Conservation (phyloP, 2,113 vertebrate species). For the Lamprologus lemairii region DNA sequence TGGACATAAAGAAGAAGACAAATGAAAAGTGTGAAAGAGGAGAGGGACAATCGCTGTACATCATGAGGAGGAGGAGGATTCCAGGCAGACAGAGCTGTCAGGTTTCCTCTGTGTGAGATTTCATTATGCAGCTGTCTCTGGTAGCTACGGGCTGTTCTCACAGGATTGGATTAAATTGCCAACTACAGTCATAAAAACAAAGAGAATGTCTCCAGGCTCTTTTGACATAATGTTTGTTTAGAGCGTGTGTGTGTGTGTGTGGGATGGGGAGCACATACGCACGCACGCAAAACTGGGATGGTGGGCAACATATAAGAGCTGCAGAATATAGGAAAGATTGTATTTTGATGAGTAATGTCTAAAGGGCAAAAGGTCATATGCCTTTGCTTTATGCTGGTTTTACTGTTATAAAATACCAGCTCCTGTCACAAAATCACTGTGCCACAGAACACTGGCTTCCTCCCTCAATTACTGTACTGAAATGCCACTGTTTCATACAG, state of each 20-base stretch:
- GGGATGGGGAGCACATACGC: neutral
- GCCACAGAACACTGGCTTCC: neutral
- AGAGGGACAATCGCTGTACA: slow-evolving; percentile 10
- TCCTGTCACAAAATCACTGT: neutral
- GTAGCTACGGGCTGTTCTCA: slow-evolving; percentile 4
- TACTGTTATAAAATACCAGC: neutral
- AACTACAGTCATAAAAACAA: slow-evolving; percentile 23
- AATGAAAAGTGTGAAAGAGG: neutral
- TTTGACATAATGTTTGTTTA: slow-evolving; percentile 27
- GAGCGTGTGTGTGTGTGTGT: neutral
- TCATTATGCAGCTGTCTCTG: slow-evolving; percentile 51
- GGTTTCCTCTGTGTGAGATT: slow-evolving; percentile 42
- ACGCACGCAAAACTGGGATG: neutral
- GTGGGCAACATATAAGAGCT: neutral
- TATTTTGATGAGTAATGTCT: neutral
- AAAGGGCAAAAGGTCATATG: neutral
- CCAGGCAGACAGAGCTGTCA: slow-evolving; percentile 21
- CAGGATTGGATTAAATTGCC: slow-evolving; percentile 49
- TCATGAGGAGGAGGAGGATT: neutral
- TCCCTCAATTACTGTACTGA: neutral
- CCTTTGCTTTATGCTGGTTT: neutral
- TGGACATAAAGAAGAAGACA: neutral
- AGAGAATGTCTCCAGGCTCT: neutral
- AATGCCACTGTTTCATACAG: neutral
- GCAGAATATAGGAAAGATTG: neutral